These are phyloP conservation scores for Monomorium pharaonis DNA, from an alignment of 1,140 invertebrate genomes.

Conservation along the genomic window DNA sequence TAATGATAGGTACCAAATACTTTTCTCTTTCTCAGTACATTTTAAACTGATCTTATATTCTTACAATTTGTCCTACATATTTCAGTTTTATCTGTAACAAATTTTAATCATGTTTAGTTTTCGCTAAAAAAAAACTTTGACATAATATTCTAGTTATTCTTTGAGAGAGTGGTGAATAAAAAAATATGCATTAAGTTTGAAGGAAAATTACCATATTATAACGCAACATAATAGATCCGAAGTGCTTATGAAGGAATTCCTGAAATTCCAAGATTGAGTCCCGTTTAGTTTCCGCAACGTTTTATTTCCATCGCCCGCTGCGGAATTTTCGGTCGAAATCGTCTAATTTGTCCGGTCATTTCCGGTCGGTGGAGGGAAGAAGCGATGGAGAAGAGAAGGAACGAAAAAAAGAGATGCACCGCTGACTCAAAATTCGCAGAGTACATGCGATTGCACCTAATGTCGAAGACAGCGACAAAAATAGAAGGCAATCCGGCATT, in stretches of 20 bases:
- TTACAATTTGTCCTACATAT: not conserved
- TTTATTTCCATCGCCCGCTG: not conserved
- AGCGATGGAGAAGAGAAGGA: no score
- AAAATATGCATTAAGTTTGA: not conserved
- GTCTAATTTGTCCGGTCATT: not conserved
- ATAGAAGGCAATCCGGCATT: not conserved
- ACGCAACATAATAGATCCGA: not conserved
- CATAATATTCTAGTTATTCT: not conserved
- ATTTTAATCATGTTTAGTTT: not conserved
- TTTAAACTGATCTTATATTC: not conserved
- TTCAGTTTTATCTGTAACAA: not conserved
- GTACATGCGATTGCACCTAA: not conserved
- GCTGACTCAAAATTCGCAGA: not conserved
- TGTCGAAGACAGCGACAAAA: not conserved
- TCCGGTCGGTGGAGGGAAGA: no score
- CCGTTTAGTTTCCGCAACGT: not conserved
- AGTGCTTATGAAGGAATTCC: not conserved
- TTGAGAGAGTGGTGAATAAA: not conserved
- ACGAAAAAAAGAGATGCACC: not conserved
- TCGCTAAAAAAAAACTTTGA: not conserved
- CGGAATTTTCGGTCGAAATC: not conserved
- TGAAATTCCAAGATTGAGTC: not conserved
- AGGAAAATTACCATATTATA: not conserved
- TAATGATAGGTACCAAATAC: no score
- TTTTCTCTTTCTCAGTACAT: not conserved